Percentiles rank a stretch among this genome's conserved stretches.
Evolutionary conservation across 2,797 vertebrate species (phyloP).

Genomic region (Vipera latastei): DNA sequence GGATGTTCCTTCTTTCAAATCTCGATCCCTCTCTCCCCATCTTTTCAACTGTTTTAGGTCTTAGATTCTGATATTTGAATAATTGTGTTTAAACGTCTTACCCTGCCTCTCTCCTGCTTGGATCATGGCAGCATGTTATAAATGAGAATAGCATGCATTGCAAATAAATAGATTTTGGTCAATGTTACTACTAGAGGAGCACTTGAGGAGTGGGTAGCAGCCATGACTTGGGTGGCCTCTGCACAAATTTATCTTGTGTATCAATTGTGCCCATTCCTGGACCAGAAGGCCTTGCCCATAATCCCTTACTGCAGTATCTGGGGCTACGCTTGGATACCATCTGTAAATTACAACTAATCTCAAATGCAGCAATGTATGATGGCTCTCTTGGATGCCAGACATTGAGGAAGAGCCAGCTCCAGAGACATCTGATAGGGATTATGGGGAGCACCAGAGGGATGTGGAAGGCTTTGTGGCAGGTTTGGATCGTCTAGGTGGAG

Average conservation of each 20-base stretch:
- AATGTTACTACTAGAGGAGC: not conserved
- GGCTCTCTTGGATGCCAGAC: not conserved
- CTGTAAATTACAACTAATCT: not conserved
- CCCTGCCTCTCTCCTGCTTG: not conserved
- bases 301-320: not conserved
- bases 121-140: not conserved
- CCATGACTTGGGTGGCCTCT: not conserved
- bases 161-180: not conserved
- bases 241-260: not conserved
- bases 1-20: constrained; percentile 1
- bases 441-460: not conserved
- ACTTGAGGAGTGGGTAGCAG: not conserved
- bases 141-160: not conserved
- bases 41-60: not conserved
- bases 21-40: not conserved
- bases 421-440: not conserved
- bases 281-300: not conserved
- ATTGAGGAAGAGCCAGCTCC: not conserved
- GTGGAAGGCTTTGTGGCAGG: not conserved
- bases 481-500: not conserved
- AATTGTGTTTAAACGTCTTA: not conserved
- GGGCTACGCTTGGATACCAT: not conserved
- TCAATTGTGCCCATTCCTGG: not conserved
- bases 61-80: not conserved
- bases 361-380: not conserved